These are phyloP conservation scores for Drosophila nebulosa DNA, from an alignment of 1,140 invertebrate species.

Conservation along the genomic window DNA sequence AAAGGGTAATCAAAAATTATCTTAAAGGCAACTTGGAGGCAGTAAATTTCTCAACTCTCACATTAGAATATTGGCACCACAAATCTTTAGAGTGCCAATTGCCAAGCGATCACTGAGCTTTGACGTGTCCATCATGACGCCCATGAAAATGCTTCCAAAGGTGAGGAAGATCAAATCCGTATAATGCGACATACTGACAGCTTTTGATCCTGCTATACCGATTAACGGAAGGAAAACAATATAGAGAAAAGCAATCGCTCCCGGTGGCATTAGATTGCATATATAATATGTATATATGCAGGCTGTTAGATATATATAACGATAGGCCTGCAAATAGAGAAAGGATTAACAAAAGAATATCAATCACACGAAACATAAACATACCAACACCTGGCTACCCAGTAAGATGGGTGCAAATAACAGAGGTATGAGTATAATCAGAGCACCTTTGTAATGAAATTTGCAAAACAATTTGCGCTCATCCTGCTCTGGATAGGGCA, in stretches of 20 bases:
- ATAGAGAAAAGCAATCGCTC: slow-evolving; percentile 44
- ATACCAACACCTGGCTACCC: slow-evolving; percentile 11
- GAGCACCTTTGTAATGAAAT: slow-evolving; percentile 53
- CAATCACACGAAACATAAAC: accelerated
- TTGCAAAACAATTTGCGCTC: slow-evolving; percentile 41
- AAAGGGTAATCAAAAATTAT: neutral
- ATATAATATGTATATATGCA: slow-evolving; percentile 44
- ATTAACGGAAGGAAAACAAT: slow-evolving; percentile 31
- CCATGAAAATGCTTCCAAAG: slow-evolving; percentile 22
- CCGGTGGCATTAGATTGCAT: slow-evolving; percentile 43
- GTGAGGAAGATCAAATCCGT: slow-evolving; percentile 33
- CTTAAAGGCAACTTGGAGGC: accelerated
- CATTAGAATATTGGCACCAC: slow-evolving; percentile 17
- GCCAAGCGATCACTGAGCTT: slow-evolving; percentile 34
- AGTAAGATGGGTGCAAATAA: slow-evolving; percentile 32
- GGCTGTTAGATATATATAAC: slow-evolving; percentile 29
- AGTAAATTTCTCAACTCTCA: slow-evolving; percentile 6
- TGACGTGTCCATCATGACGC: slow-evolving; percentile 45
- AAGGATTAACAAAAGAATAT: neutral
- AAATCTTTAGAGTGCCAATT: neutral
- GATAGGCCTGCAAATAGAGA: slow-evolving; percentile 11
- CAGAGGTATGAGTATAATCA: slow-evolving; percentile 38
- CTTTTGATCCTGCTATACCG: slow-evolving; percentile 28
- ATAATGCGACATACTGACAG: slow-evolving; percentile 22
- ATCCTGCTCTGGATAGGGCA: slow-evolving; percentile 28